A percentile compares a stretch with the other conserved stretches of the same genome.
phyloP scores from a whole-genome alignment of 2,797 vertebrate species.

The Thaleichthys pacificus region DNA sequence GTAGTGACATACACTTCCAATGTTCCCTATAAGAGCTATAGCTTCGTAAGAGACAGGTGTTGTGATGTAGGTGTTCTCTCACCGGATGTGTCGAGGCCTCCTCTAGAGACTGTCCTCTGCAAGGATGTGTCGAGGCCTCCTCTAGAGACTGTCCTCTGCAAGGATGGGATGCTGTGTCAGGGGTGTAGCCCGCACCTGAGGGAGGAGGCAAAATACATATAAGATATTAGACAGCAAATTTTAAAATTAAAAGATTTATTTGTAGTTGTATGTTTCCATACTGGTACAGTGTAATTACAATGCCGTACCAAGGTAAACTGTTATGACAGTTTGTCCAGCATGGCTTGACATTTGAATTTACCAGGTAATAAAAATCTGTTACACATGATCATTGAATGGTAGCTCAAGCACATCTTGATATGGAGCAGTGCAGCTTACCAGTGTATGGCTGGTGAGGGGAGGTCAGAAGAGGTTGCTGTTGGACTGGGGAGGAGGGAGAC shows the following conservation, averaged over 20 bases:
- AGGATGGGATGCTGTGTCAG: constrained; percentile 25
- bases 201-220: constrained; percentile 14
- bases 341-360: background rate
- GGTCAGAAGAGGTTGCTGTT: constrained; percentile 56
- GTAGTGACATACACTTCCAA: background rate
- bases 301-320: background rate
- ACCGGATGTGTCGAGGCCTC: constrained; percentile 53
- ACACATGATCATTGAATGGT: too few species aligned
- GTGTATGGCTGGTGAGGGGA: constrained; percentile 18
- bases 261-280: background rate
- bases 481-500: constrained; percentile 24
- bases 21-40: background rate
- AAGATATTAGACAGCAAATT: background rate
- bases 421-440: constrained; percentile 37
- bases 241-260: background rate
- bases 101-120: constrained; percentile 31
- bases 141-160: constrained; percentile 31
- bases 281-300: background rate
- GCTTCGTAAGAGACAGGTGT: background rate
- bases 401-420: too few species aligned
- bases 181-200: constrained; percentile 52
- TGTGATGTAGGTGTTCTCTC: constrained; percentile 6
- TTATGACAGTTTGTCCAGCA: background rate
- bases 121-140: constrained; percentile 38
- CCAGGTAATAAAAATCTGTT: too few species aligned